Conservation (phyloP, 2,113 vertebrate species). For the Trachemys scripta region DNA sequence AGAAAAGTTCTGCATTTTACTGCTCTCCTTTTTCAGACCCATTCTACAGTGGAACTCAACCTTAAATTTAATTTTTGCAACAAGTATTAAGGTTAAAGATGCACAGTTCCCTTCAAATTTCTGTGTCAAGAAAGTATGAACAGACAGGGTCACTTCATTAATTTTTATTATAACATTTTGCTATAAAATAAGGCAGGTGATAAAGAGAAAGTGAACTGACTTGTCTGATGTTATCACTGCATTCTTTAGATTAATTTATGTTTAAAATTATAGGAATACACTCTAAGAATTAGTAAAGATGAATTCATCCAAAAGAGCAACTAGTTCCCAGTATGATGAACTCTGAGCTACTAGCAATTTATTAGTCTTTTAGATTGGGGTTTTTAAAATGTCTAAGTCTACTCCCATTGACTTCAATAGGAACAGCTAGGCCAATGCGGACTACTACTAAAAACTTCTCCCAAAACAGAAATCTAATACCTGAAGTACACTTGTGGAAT, state of each 20-base stretch:
- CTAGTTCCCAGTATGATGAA: neutral
- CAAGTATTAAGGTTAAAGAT: conserved; percentile 42
- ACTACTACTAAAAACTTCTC: neutral
- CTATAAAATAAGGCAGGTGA: neutral
- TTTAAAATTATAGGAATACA: neutral
- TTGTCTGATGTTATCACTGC: neutral
- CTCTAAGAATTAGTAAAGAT: neutral
- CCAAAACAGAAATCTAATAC: neutral
- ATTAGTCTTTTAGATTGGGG: neutral
- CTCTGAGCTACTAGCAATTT: neutral
- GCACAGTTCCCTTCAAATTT: conserved; percentile 23
- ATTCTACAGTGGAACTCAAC: conserved; percentile 70
- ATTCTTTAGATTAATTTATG: neutral
- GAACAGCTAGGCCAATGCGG: neutral
- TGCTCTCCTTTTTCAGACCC: conserved; percentile 60
- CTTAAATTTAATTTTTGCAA: conserved; percentile 69
- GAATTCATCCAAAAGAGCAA: neutral
- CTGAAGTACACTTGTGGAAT: neutral
- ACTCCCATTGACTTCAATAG: neutral
- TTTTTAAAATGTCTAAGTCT: neutral
- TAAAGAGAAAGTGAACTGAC: neutral
- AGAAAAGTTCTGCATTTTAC: conserved; percentile 61
- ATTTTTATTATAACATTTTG: fast-evolving
- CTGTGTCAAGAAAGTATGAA: neutral
- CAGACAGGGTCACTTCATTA: neutral